Percentiles rank a stretch among this genome's conserved stretches.
Conservation (phyloP, 1,140 invertebrate species). For the Zeugodacus cucurbitae region DNA sequence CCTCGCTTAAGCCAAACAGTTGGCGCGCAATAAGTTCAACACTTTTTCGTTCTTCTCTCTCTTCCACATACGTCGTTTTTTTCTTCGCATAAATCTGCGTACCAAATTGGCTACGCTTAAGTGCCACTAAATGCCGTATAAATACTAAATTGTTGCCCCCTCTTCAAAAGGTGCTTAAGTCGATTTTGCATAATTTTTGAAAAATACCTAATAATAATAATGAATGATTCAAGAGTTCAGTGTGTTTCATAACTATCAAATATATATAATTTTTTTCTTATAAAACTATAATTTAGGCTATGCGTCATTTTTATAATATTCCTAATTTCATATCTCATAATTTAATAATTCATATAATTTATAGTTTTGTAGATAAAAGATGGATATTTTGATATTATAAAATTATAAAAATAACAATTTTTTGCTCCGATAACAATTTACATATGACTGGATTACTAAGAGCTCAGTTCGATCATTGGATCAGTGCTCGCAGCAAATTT, state of each 20-base stretch:
- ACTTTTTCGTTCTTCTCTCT: neutral
- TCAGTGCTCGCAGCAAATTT: too few species aligned
- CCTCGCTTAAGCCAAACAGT: neutral
- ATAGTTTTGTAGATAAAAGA: too few species aligned
- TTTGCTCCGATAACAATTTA: too few species aligned
- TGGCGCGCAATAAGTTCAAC: neutral
- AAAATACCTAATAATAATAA: neutral
- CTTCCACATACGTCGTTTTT: neutral
- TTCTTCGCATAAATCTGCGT: slow-evolving; percentile 21
- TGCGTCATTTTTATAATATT: too few species aligned
- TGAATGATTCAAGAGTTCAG: neutral
- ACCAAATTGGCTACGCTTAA: slow-evolving; percentile 32
- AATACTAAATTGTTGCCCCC: slow-evolving; percentile 29
- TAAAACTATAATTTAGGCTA: too few species aligned
- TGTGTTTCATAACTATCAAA: neutral
- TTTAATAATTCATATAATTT: too few species aligned
- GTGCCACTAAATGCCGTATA: slow-evolving; percentile 26
- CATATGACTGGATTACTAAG: too few species aligned
- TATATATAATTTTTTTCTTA: neutral
- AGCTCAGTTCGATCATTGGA: too few species aligned
- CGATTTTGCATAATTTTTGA: neutral
- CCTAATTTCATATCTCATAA: too few species aligned
- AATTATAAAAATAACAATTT: too few species aligned
- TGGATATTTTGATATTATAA: too few species aligned
- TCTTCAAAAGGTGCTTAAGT: neutral